Base-by-base conservation (phyloP, 1,140 invertebrate genomes). In the Drosophila nannoptera region DNA sequence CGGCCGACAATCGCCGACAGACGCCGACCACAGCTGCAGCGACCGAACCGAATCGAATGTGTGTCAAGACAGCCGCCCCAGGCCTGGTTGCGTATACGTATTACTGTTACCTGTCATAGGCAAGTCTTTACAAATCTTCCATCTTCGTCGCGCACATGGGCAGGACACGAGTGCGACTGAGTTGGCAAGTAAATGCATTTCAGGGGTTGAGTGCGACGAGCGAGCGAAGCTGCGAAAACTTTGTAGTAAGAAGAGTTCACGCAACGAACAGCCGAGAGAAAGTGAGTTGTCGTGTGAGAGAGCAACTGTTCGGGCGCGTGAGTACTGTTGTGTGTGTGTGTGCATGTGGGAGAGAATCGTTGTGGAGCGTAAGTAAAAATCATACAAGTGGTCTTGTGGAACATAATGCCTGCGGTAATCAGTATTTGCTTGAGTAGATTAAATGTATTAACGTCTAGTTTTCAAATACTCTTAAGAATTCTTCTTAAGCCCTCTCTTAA, bases 311-410 rank as follows among this genome's bases (percentile, higher is more conserved):
- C 8, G 31, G 7, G 31, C 32, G 31, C 14, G 14, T 43, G 22
- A 22, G 22, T 22, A 22, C 3, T 2, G 16, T 31, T 16, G 35
- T 35, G n/a, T 5, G 55, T 45, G 48, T 36, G 48, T 5, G 32
- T 11, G 33, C 16, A 14, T 8, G 16, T 31, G 38, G 7, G 11
- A 32, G 70, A 70, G 74, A 55, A 52, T 7, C 4, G 2, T 46
- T 84, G 81, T 84, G 80, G 80, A 84, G 53, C 48, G 38, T 70
- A 80, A 74, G 49, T 83, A 52, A 54, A 65, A 86, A 77, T 86
- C 66, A 78, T 86, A 84, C 81, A 84, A 81, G 81, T 84, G 81
- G 77, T 50, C 65, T 56, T 43, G 52, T 63, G 60, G 61, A 67
- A 61, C 42, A 32, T 43, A 49, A 56, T 59, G 16, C 29, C 31